Evolutionary conservation across 2,113 vertebrate genomes (phyloP).

Genomic region (Hippolais icterina): DNA sequence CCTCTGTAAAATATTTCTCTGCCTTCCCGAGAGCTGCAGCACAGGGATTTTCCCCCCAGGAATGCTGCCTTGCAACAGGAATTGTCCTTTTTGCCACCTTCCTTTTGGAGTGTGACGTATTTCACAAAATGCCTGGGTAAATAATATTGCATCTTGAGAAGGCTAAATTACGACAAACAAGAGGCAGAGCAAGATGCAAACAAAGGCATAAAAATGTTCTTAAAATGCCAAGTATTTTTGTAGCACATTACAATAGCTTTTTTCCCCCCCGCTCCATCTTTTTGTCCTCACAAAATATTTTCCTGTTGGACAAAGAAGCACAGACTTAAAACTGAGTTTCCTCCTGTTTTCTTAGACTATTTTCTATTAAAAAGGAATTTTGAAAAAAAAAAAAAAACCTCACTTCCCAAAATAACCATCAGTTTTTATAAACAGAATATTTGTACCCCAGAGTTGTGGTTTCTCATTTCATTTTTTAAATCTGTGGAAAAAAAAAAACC

Average conservation of each 20-base stretch:
- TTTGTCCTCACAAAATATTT: not conserved
- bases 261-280: not conserved
- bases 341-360: not conserved
- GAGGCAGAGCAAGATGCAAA: not conserved
- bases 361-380: not conserved
- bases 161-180: not conserved
- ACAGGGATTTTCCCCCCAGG: not conserved
- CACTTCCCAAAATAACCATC: conserved; percentile 13
- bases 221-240: not conserved
- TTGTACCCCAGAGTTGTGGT: not conserved
- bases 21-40: not conserved
- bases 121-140: conserved; percentile 35
- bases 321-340: not conserved
- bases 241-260: not conserved
- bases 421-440: conserved; percentile 28
- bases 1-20: not conserved
- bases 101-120: not conserved
- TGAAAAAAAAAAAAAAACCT: not conserved
- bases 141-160: not conserved
- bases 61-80: not conserved
- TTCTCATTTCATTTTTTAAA: not conserved
- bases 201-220: not conserved
- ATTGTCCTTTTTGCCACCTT: not conserved
- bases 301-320: not conserved
- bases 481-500: not conserved